Evolutionary conservation across 2,113 vertebrate species (phyloP).

Genomic region (Semicossyphus pulcher): DNA sequence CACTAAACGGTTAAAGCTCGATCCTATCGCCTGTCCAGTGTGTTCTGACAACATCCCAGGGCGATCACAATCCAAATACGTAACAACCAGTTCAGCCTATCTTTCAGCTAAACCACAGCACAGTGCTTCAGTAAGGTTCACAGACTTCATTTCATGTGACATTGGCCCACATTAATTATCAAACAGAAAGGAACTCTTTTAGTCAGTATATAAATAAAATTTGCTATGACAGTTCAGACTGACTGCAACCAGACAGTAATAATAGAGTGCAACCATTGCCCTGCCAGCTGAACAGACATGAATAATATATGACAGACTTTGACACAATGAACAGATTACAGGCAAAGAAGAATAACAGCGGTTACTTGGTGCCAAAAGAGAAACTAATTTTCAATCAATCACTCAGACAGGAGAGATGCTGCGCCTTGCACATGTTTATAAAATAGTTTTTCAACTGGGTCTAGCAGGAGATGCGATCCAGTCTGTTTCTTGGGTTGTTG

Average conservation of each 20-base stretch:
- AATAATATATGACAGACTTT: constrained; percentile 38
- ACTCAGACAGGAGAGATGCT: constrained; percentile 22
- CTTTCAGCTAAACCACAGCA: background rate
- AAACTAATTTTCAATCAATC: constrained; percentile 30
- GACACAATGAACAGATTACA: constrained; percentile 40
- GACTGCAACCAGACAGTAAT: constrained; percentile 35
- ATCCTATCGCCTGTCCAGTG: too few relatives aligned
- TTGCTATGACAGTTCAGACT: constrained; percentile 27
- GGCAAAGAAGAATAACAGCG: constrained; percentile 30
- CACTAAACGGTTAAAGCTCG: too few relatives aligned
- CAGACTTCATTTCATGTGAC: constrained; percentile 22
- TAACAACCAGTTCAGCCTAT: too few relatives aligned
- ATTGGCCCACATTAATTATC: constrained; percentile 11
- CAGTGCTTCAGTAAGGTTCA: background rate
- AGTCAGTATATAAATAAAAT: constrained; percentile 9
- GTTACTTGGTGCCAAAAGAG: constrained; percentile 31
- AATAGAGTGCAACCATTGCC: constrained; percentile 21
- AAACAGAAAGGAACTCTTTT: constrained; percentile 17
- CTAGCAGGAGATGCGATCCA: background rate
- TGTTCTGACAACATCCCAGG: too few relatives aligned
- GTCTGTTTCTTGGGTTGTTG: background rate
- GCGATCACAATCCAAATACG: too few relatives aligned
- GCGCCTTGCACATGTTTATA: constrained; percentile 26
- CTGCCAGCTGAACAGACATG: constrained; percentile 21
- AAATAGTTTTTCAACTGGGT: background rate